Base-by-base conservation (phyloP, 2,888 invertebrate genomes). In the Tetragnatha montana region DNA sequence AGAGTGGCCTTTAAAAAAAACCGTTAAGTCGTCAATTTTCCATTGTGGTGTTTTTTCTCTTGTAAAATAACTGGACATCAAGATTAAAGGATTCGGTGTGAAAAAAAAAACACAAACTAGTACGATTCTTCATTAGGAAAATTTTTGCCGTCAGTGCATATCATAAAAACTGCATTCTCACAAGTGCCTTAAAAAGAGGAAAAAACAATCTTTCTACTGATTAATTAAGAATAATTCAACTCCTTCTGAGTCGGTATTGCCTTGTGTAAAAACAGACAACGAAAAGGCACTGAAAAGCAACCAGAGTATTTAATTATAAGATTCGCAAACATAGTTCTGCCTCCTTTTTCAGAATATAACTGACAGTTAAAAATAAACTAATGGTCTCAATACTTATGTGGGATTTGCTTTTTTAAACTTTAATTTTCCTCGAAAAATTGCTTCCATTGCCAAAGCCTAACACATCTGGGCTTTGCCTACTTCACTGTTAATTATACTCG, bases 281-380 rank as follows among this genome's bases (percentile, higher is more conserved):
- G 10, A n/a, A 21, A 76, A 76, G n/a, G 10, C 76, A 17, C 50
- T 49, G 50, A 17, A 49, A 76, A 50, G 50, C 10, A 50, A 50
- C n/a, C 50, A 21, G 6, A 49, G 50, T 21, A 50, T 50, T 76
- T 76, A 50, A 76, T 76, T 76, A 10, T 47, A 76, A 76, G 76
- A 76, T n/a, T 19, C 76, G 50, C 76, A 76, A 76, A 76, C 50
- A 76, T 10, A 76, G 17, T 14, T 49, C 35, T 14, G 49, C 6
- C 47, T 60, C 14, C 60, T 60, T 60, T 21, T 74, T 74, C 35
- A 17, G 74, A 35, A 74, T 4, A 35, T 74, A 74, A 17, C 35
- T 74, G 74, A 35, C 17, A 21, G 50, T 6, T 50, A 19, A 76
- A 76, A 76, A 76, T 50, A 8, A 76, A 76, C 50, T n/a, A 76